These are phyloP conservation scores for Lichenostomus cassidix DNA, from an alignment of 2,113 vertebrate species.

Conservation along the genomic window DNA sequence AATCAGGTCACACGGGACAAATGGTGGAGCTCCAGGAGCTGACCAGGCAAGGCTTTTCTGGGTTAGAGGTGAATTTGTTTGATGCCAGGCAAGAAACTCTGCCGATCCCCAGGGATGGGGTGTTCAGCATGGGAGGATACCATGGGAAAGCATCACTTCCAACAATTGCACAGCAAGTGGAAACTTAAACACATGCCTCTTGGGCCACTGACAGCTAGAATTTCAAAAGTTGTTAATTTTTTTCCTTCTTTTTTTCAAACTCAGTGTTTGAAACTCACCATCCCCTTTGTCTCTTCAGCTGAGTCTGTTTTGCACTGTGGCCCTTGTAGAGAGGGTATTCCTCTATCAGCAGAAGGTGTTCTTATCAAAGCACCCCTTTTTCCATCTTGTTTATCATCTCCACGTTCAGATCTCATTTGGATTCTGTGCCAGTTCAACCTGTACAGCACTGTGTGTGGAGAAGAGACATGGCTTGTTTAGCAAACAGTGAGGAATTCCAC, in stretches of 20 bases:
- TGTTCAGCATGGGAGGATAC: background rate
- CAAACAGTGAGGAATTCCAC: background rate
- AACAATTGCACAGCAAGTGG: background rate
- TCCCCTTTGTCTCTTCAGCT: background rate
- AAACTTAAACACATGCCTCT: background rate
- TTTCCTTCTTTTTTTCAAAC: background rate
- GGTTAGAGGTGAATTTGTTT: background rate
- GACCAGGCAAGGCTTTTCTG: background rate
- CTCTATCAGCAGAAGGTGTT: background rate
- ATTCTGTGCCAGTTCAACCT: background rate
- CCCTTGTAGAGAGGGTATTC: background rate
- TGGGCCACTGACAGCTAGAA: background rate
- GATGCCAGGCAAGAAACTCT: background rate
- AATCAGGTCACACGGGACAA: background rate
- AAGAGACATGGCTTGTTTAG: background rate
- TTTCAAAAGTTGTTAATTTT: background rate
- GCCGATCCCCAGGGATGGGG: accelerated
- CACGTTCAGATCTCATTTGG: background rate
- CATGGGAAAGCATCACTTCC: accelerated
- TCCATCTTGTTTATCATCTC: background rate
- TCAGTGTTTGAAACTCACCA: background rate
- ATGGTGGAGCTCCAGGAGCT: background rate
- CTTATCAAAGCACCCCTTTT: background rate
- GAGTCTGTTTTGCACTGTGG: background rate
- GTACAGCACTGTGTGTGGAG: background rate